Base-by-base conservation (phyloP, 2,113 vertebrate species). In the Melospiza melodia region DNA sequence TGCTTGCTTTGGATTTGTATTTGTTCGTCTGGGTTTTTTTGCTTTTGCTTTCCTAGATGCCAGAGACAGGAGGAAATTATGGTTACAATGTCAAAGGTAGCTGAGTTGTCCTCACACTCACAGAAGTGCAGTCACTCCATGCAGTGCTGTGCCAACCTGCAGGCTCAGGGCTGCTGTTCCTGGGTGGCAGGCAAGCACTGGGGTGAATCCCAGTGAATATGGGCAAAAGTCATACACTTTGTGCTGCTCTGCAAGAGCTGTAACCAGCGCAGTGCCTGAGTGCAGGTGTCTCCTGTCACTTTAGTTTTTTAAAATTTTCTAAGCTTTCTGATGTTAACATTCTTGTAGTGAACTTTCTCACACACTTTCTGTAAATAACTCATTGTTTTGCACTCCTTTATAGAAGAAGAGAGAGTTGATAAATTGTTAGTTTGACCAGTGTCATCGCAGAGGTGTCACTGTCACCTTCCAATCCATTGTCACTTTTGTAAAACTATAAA, bases 51-150 rank as follows among this genome's bases (percentile, higher is more conserved):
- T 93, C 46, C n/a, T 35, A 77, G 54, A 58, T 61, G 41, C 28
- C 5, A 51, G 37, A 74, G 24, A 35, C 6, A 48, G 62, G 28
- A 77, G 4, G 25, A 22, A 62, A 74, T 49, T 17, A 48, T 2
- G 2, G 14, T 27, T 69, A 10, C 23, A 58, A 49, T 3, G n/a
- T 43, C 52, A 85, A 71, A 85, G n/a, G 17, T 9, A 43, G 30
- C 22, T 28, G 51, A 89, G 35, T 5, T 86, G 51, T 71, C 30
- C 39, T 87, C 55, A 69, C 33, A 43, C 39, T 48, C 28, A 31
- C 5, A 5, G 1, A 80, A 69, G 18, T 6, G 6, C 3, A 65
- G 23, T 21, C 21, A 48, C 1, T 2, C 18, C 43, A 19, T 2
- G 58, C 25, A 67, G 22, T 3, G 31, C 43, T 33, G 23, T 18